Evolutionary conservation across 2,888 invertebrate genomes (phyloP), one percentile per base, ranked within the genome.

Genomic region (Cheilosia vernalis): DNA sequence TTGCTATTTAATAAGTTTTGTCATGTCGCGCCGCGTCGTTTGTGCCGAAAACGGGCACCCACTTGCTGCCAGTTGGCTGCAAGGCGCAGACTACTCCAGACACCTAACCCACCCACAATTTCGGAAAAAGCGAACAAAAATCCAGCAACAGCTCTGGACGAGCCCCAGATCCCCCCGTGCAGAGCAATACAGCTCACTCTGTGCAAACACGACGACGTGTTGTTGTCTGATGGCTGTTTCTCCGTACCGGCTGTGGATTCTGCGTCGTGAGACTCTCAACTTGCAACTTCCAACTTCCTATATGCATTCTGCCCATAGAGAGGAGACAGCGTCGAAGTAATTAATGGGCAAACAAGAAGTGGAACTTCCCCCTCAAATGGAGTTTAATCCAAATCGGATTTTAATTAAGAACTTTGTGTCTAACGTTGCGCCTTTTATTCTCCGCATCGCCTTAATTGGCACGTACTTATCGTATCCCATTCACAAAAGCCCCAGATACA

Each of bases 21-120:
- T 85, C 85, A 85, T 85, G 81, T 85, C 84, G 84, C 79, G 49
- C 67, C 63, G 58, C 56, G 55, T 67, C 66, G 76, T 67, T 76
- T 80, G 76, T 67, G 58, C 64, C 69, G 76, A 76, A 74, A 70
- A 55, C 64, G 61, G 72, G 85, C 81, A 85, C 85, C 85, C 85
- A 85, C 81, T 85, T 70, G 85, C 80, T 73, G 81, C 85, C 81
- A 85, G 85, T 85, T 85, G 85, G 85, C 81, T 81, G 76, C 76
- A 81, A 81, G 64, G 66, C 66, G 13, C 24, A 53, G 19, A n/a
- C 44, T 33, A 33, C 53, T 74, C 60, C 60, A 81, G 74, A 81
- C 81, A 44, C 85, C 85, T 30, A 81, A 77, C 77, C 85, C 81
- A 85, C 80, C 85, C 85, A 85, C 66, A 44, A 58, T 60, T 64